phyloP scores from a whole-genome alignment of 1,140 invertebrate genomes.

The Drosophila saltans region DNA sequence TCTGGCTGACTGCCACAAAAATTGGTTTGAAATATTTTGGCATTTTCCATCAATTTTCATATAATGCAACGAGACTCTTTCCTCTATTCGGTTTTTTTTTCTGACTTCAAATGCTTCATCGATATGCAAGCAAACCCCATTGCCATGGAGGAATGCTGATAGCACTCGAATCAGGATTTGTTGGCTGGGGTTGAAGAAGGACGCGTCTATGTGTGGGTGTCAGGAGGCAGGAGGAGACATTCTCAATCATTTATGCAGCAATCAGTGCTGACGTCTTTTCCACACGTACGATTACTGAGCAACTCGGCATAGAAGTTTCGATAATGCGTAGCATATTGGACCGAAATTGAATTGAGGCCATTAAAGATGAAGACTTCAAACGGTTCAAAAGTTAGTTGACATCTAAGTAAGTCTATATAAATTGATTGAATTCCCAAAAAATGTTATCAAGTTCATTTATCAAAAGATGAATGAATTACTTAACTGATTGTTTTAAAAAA shows the following conservation, averaged over 20 bases:
- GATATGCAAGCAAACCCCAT: constrained; percentile 30
- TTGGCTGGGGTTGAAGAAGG: constrained; percentile 24
- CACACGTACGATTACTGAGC: constrained; percentile 73
- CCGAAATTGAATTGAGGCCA: constrained; percentile 47
- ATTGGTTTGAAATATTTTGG: constrained; percentile 81
- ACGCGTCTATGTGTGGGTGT: background rate
- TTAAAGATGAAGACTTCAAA: constrained; percentile 29
- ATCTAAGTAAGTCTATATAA: background rate
- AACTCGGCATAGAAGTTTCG: constrained; percentile 42
- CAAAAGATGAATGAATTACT: too few species aligned
- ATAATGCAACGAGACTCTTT: constrained; percentile 43
- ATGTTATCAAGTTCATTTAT: too few species aligned
- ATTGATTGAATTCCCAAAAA: background rate
- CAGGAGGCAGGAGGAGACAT: constrained; percentile 31
- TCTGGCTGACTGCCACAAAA: constrained; percentile 41
- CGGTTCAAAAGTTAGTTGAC: background rate
- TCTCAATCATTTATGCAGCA: constrained; percentile 79
- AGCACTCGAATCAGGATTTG: constrained; percentile 23
- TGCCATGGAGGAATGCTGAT: constrained; percentile 58
- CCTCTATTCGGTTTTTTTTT: background rate
- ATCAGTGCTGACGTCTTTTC: constrained; percentile 75
- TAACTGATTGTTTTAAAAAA: too few species aligned
- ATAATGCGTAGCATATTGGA: constrained; percentile 53
- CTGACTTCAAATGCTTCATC: background rate
- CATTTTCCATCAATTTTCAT: constrained; percentile 79